A percentile compares a stretch with the other conserved stretches of the same genome.
Conservation (phyloP, 2,888 invertebrate genomes). For the Cataglyphis altisquamis region DNA sequence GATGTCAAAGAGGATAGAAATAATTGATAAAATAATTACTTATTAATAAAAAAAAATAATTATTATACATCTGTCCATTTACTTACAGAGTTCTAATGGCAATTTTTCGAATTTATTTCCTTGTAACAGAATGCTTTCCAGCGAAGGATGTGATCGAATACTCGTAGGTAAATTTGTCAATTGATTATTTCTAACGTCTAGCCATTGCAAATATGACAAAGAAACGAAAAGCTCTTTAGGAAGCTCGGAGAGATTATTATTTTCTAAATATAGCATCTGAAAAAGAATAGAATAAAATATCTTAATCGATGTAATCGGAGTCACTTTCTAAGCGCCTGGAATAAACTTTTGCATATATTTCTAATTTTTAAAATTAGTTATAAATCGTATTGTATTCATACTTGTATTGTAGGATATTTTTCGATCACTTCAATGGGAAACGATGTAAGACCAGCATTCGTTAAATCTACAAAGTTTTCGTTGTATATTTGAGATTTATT, state of each 20-base stretch:
- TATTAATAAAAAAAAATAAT: no score
- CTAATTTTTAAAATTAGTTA: neutral
- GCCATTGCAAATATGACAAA: constrained; percentile 88
- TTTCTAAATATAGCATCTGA: constrained; percentile 87
- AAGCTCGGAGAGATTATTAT: constrained; percentile 87
- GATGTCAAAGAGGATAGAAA: neutral
- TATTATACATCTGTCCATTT: neutral
- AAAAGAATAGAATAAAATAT: constrained; percentile 23
- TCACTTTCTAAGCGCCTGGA: neutral
- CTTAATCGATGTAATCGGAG: neutral
- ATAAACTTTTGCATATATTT: neutral
- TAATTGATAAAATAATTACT: neutral
- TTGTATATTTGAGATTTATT: constrained; percentile 71
- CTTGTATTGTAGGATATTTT: constrained; percentile 71
- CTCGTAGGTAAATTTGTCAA: constrained; percentile 87
- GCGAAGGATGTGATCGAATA: constrained; percentile 88
- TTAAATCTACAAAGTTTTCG: constrained; percentile 74
- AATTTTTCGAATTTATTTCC: constrained; percentile 88
- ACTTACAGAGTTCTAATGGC: constrained; percentile 89
- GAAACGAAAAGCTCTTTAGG: constrained; percentile 88
- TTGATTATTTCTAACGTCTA: constrained; percentile 89
- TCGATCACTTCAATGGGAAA: constrained; percentile 74
- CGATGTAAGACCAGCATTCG: constrained; percentile 64
- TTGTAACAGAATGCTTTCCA: constrained; percentile 89
- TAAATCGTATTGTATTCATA: constrained; percentile 53